A percentile compares a stretch with the other conserved stretches of the same genome.
Conservation (phyloP, 2,888 invertebrate genomes). For the Polydrusus pterygomalis region DNA sequence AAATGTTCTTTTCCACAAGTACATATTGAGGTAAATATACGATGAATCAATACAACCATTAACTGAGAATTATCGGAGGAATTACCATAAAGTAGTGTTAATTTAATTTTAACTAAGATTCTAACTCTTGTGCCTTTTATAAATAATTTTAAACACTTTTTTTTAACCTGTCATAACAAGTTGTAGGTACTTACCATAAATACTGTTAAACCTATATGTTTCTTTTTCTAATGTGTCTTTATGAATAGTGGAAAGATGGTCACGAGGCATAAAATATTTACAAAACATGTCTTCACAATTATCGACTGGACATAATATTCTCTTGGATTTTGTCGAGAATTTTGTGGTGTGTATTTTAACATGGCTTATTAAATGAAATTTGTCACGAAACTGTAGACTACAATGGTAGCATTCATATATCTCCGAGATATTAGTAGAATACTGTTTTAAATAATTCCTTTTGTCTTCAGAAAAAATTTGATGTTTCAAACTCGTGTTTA, state of each 20-base stretch:
- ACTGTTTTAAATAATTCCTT: background rate
- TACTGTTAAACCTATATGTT: background rate
- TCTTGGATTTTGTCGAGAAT: background rate
- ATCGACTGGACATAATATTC: conserved; percentile 1
- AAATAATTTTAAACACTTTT: background rate
- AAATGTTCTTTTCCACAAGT: background rate
- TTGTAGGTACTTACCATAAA: background rate
- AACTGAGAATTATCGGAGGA: background rate
- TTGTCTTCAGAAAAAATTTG: background rate
- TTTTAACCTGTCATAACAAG: background rate
- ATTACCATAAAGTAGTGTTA: background rate
- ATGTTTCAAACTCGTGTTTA: background rate
- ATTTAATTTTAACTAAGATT: background rate
- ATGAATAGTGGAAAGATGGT: background rate
- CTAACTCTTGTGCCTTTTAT: background rate
- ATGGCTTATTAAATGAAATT: background rate
- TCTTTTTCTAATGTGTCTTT: background rate
- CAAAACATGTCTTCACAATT: background rate
- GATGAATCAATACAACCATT: background rate
- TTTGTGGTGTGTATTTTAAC: background rate
- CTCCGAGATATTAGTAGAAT: background rate
- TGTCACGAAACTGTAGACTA: background rate
- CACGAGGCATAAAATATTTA: background rate
- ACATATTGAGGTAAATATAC: background rate
- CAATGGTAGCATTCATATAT: conserved; percentile 1